A percentile compares a stretch with the other conserved stretches of the same genome.
Evolutionary conservation across 2,888 invertebrate genomes (phyloP).

Genomic region (Pseudoips prasinana): DNA sequence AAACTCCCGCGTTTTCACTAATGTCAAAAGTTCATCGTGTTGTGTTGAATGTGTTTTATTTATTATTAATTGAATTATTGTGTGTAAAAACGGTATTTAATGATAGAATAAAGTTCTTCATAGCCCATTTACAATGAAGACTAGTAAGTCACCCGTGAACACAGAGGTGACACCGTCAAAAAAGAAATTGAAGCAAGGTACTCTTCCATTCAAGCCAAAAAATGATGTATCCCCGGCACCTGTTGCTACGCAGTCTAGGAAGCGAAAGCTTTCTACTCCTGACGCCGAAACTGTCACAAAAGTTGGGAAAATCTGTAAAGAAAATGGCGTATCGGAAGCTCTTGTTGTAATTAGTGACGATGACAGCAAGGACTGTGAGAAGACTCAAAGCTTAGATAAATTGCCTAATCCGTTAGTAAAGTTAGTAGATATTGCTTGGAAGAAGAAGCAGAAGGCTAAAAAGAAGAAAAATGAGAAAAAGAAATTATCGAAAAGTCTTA

Average conservation of each 20-base stretch:
- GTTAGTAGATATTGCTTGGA: conserved; percentile 64
- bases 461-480: conserved; percentile 49
- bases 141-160: conserved; percentile 58
- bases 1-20: conserved; percentile 61
- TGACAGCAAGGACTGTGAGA: conserved; percentile 48
- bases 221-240: conserved; percentile 64
- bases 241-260: conserved; percentile 54
- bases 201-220: conserved; percentile 82
- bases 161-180: conserved; percentile 68
- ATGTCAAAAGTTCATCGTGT: conserved; percentile 56
- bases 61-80: conserved; percentile 17
- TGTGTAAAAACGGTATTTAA: conserved; percentile 16
- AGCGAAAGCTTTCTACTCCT: conserved; percentile 68
- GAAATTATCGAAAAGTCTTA: conserved; percentile 17
- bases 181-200: conserved; percentile 84
- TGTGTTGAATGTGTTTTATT: conserved; percentile 37
- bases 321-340: conserved; percentile 54
- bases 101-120: conserved; percentile 22
- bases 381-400: conserved; percentile 38
- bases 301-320: conserved; percentile 65
- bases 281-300: conserved; percentile 58
- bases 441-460: conserved; percentile 62
- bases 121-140: conserved; percentile 56
- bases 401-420: conserved; percentile 65
- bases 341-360: conserved; percentile 68